phyloP scores from a whole-genome alignment of 2,113 vertebrate species.

The Gambusia holbrooki region DNA sequence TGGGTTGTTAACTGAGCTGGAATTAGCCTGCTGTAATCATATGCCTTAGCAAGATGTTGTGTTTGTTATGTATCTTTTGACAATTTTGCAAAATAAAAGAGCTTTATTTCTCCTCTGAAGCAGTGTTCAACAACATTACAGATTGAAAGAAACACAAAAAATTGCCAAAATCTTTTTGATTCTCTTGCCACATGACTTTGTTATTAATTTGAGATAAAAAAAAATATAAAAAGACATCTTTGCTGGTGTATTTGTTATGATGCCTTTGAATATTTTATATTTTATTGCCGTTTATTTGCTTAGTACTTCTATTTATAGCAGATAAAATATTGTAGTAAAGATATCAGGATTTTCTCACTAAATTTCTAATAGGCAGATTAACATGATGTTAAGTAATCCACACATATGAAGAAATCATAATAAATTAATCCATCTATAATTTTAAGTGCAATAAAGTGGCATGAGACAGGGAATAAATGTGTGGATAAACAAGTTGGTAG shows the following conservation, averaged over 20 bases:
- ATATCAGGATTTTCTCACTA: background rate
- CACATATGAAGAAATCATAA: too few species aligned
- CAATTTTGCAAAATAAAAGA: background rate
- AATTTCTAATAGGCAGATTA: background rate
- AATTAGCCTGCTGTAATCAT: constrained; percentile 2
- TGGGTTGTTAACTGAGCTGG: background rate
- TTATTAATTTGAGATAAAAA: background rate
- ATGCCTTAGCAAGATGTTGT: background rate
- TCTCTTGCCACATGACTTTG: background rate
- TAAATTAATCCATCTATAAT: too few species aligned
- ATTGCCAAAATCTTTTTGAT: background rate
- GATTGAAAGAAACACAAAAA: background rate
- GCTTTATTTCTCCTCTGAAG: background rate
- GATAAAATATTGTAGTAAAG: background rate
- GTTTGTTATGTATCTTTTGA: background rate
- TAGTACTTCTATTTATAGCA: background rate
- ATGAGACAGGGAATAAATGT: background rate
- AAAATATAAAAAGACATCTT: background rate
- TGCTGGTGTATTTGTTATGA: background rate
- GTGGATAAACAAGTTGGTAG: background rate
- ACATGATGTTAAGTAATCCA: background rate
- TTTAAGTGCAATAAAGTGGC: too few species aligned
- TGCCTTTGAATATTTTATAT: background rate
- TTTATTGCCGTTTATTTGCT: background rate
- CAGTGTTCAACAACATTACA: background rate